Base-by-base conservation (phyloP, 2,113 vertebrate genomes). In the Myrmophylax atrothorax region DNA sequence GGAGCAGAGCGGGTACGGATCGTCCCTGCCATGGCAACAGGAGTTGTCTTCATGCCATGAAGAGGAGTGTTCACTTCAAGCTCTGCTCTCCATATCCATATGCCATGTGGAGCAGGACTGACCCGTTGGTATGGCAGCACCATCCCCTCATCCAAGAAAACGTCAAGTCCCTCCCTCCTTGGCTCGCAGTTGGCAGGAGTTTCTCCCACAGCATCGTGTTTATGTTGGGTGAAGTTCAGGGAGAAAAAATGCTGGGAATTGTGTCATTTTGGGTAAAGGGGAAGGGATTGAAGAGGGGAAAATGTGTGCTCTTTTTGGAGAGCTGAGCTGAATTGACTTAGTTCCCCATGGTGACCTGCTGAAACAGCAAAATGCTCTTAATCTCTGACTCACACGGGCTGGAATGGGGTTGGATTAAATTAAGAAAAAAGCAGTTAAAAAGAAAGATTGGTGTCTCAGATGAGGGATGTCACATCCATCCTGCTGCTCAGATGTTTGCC, bases 151-250 rank as follows among this genome's bases (percentile, higher is more conserved):
- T 84, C 94, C 96, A 93, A 93, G 89, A 93, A 97, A 85, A 90
- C 0, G 33, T 94, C 90, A 87, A 50, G 67, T 85, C 59, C 46
- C 29, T 37, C 78, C 87, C 50, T 91, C 70, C 49, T 53, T 85
- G 93, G 58, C 94, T 93, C 64, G 74, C 63, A 83, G 84, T 91
- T 94, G 89, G 86, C 94, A 93, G 84, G 9, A 66, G 74, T 89
- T 78, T 87, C 79, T 93, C 67, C 84, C 93, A 66, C 78, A 90
- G 1, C 0, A 0, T 38, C 46, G 50, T 95, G 33, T 96, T 95
- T 97, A 44, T 89, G 4, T 42, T 95, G 92, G 83, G 68, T 89
- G 23, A 80, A 88, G 91, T 95, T 97, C 94, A 96, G 92, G 86
- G 60, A 94, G 86, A 84, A 95, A 67, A 55, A 29, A 42, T 92